Percentiles rank a stretch among this genome's conserved stretches.
Evolutionary conservation across 2,888 invertebrate genomes (phyloP).

Genomic region (Acronicta psi): DNA sequence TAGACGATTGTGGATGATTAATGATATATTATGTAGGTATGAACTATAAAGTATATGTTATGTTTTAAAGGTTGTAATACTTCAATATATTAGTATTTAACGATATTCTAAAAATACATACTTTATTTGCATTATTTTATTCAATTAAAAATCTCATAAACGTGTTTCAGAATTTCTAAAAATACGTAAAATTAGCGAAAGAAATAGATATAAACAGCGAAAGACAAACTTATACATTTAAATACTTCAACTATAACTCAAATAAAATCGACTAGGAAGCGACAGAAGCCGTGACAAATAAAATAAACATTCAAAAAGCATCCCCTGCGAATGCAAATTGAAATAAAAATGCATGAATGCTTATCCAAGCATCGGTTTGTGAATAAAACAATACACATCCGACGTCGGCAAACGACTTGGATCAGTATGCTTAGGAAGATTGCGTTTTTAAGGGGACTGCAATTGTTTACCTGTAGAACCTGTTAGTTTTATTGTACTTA

Average conservation of each 20-base stretch:
- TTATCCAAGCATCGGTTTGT: conserved; percentile 67
- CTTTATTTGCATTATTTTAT: too few species aligned
- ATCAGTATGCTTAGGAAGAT: conserved; percentile 46
- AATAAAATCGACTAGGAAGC: conserved; percentile 30
- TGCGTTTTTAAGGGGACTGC: conserved; percentile 36
- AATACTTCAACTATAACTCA: conserved; percentile 30
- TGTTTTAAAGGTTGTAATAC: too few species aligned
- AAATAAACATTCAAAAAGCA: conserved; percentile 59
- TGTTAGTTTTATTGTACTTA: too few species aligned
- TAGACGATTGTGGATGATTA: conserved; percentile 35
- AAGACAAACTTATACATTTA: neutral
- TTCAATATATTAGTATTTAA: too few species aligned
- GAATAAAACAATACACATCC: conserved; percentile 73
- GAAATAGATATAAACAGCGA: neutral
- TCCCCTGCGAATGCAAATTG: conserved; percentile 68
- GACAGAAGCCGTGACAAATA: conserved; percentile 44
- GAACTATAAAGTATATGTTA: conserved; percentile 18
- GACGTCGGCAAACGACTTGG: conserved; percentile 50
- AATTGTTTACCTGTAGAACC: conserved; percentile 22
- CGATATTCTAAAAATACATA: too few species aligned
- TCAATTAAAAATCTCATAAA: too few species aligned
- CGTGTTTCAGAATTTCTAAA: neutral
- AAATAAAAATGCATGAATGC: conserved; percentile 76
- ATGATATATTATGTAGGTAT: conserved; percentile 24
- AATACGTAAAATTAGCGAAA: too few species aligned